Evolutionary conservation across 2,113 vertebrate genomes (phyloP).

Genomic region (Eulacestoma nigropectus): DNA sequence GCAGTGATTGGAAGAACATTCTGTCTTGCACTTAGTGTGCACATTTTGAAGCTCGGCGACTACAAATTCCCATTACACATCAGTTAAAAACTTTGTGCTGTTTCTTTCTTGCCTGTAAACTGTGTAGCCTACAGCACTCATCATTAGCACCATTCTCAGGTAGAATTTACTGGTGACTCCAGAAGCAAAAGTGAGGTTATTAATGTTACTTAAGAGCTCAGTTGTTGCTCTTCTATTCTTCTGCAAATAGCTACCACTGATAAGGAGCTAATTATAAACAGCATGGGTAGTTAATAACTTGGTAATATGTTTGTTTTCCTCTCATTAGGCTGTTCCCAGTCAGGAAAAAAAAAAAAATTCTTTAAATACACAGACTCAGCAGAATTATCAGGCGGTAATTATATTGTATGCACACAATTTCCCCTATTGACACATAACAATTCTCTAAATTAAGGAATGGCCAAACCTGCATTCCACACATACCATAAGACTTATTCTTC

Average conservation of each 20-base stretch:
- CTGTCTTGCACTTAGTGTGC: neutral
- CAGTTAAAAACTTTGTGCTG: slow-evolving; percentile 37
- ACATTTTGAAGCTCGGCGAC: neutral
- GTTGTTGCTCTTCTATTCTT: slow-evolving; percentile 49
- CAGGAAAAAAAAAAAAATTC: slow-evolving; percentile 33
- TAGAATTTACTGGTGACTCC: slow-evolving; percentile 37
- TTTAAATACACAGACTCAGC: slow-evolving; percentile 63
- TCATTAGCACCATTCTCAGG: neutral
- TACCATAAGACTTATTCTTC: slow-evolving; percentile 20
- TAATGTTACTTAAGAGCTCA: slow-evolving; percentile 54
- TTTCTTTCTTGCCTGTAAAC: slow-evolving; percentile 19
- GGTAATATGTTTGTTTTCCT: slow-evolving; percentile 69
- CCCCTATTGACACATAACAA: slow-evolving; percentile 47
- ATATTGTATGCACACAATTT: slow-evolving; percentile 44
- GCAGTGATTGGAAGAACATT: neutral
- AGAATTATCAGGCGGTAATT: slow-evolving; percentile 52
- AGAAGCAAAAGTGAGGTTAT: slow-evolving; percentile 47
- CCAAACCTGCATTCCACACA: slow-evolving; percentile 58
- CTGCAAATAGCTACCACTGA: slow-evolving; percentile 67
- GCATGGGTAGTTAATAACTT: slow-evolving; percentile 69
- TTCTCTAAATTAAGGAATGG: slow-evolving; percentile 52
- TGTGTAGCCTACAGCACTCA: neutral
- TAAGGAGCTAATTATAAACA: slow-evolving; percentile 72
- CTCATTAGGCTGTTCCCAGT: slow-evolving; percentile 61
- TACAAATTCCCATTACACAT: slow-evolving; percentile 26